These are phyloP conservation scores for Osmoderma eremita DNA, from an alignment of 2,888 invertebrate species.

Conservation along the genomic window DNA sequence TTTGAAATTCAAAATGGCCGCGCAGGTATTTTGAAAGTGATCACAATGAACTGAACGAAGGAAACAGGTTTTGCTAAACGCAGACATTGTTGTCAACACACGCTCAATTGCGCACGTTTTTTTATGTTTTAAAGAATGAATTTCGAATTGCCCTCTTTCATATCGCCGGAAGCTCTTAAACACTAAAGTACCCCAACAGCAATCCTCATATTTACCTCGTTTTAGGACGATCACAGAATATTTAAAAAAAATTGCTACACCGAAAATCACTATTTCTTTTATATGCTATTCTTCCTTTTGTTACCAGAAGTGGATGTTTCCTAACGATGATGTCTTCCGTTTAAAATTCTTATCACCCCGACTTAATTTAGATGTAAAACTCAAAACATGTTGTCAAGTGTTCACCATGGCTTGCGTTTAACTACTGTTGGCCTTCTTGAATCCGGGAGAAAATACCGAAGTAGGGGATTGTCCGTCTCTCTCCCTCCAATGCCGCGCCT, in stretches of 20 bases:
- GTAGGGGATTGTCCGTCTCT: slow-evolving; percentile 23
- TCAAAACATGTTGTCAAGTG: slow-evolving; percentile 32
- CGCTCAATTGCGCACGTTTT: slow-evolving; percentile 16
- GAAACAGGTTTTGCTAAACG: slow-evolving; percentile 24
- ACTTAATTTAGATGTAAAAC: not conserved
- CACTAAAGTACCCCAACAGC: not conserved
- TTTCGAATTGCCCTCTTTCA: not conserved
- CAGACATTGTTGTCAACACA: slow-evolving; percentile 7
- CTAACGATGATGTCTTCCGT: not conserved
- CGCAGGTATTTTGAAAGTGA: slow-evolving; percentile 4
- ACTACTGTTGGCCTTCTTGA: slow-evolving; percentile 42
- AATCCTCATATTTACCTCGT: not conserved
- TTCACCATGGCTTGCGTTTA: slow-evolving; percentile 24
- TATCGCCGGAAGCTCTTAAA: not conserved
- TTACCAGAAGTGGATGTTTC: not conserved
- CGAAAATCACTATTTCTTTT: not conserved
- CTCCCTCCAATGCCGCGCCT: not conserved
- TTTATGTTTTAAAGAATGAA: not conserved
- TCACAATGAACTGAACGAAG: not conserved
- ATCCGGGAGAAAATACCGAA: slow-evolving; percentile 28
- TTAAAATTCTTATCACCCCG: not conserved
- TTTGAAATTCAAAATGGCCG: slow-evolving; percentile 32
- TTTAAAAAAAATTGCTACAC: not conserved
- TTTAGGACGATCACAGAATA: slow-evolving; percentile 1
- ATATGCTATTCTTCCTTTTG: not conserved